Percentiles rank a stretch among this genome's conserved stretches.
Evolutionary conservation across 2,888 invertebrate genomes (phyloP).

Genomic region (Agrotis ipsilon): DNA sequence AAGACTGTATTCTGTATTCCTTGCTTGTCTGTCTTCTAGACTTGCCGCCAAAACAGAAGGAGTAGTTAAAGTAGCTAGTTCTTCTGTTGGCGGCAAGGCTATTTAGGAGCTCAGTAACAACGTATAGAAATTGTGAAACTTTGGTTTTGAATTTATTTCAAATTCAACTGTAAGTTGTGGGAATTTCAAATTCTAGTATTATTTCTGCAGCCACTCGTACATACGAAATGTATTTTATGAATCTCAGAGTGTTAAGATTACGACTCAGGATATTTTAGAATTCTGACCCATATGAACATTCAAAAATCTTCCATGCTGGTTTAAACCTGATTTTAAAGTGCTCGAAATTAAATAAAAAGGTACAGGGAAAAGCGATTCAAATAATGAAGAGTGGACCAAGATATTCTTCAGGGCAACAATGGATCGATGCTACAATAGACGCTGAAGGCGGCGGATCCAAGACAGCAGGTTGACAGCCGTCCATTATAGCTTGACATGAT

Average conservation of each 20-base stretch:
- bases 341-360: not conserved
- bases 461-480: constrained; percentile 73
- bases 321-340: not conserved
- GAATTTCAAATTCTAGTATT: not conserved
- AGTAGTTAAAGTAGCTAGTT: too few species aligned
- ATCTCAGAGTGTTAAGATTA: constrained; percentile 4
- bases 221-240: not conserved
- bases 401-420: constrained; percentile 67
- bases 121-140: not conserved
- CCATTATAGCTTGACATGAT: constrained; percentile 73
- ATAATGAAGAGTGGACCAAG: constrained; percentile 42
- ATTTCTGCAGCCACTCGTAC: not conserved
- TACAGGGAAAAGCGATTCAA: constrained; percentile 3
- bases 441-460: constrained; percentile 51
- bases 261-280: constrained; percentile 3
- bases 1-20: not conserved
- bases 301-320: not conserved
- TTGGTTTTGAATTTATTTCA: not conserved
- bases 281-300: not conserved
- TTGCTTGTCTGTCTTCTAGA: not conserved
- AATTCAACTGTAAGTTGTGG: not conserved
- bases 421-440: constrained; percentile 64
- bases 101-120: constrained; percentile 3
- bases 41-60: too few species aligned
- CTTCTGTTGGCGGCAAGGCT: too few species aligned